A percentile compares a stretch with the other conserved stretches of the same genome.
These are phyloP conservation scores for Lepus townsendii DNA, from an alignment of 2,797 vertebrate species.

Conservation along the genomic window DNA sequence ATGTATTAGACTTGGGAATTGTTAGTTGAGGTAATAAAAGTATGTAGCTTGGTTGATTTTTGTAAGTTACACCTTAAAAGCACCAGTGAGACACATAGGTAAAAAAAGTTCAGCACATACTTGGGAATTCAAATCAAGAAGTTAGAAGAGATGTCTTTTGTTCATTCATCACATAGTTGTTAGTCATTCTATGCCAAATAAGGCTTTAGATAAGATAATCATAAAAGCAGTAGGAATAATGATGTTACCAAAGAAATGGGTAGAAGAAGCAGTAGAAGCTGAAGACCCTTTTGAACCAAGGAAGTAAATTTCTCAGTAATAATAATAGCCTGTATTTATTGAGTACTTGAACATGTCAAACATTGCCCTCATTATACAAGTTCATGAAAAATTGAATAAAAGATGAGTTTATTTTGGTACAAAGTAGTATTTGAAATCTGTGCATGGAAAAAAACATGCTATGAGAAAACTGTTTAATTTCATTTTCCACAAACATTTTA, in stretches of 20 bases:
- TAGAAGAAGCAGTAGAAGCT: conserved; percentile 1
- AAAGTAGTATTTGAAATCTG: too few relatives aligned
- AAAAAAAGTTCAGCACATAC: not conserved
- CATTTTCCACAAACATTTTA: too few relatives aligned
- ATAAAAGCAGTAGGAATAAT: conserved; percentile 24
- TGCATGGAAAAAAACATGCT: too few relatives aligned
- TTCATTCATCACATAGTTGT: conserved; percentile 14
- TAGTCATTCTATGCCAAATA: not conserved
- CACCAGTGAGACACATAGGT: not conserved
- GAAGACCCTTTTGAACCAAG: conserved; percentile 36
- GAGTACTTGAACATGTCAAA: not conserved
- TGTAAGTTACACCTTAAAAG: conserved; percentile 16
- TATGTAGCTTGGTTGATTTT: not conserved
- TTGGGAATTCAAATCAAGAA: conserved; percentile 5
- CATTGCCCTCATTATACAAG: not conserved
- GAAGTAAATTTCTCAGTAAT: conserved; percentile 16
- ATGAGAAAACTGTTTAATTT: too few relatives aligned
- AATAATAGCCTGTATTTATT: not conserved
- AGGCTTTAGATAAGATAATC: conserved; percentile 47
- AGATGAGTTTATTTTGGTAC: too few relatives aligned
- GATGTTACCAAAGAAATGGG: not conserved
- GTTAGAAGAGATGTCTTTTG: conserved; percentile 30
- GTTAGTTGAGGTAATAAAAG: conserved; percentile 31
- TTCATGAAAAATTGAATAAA: too few relatives aligned
- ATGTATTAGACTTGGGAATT: not conserved